phyloP scores from a whole-genome alignment of 2,113 vertebrate species.

The Mus pahari region DNA sequence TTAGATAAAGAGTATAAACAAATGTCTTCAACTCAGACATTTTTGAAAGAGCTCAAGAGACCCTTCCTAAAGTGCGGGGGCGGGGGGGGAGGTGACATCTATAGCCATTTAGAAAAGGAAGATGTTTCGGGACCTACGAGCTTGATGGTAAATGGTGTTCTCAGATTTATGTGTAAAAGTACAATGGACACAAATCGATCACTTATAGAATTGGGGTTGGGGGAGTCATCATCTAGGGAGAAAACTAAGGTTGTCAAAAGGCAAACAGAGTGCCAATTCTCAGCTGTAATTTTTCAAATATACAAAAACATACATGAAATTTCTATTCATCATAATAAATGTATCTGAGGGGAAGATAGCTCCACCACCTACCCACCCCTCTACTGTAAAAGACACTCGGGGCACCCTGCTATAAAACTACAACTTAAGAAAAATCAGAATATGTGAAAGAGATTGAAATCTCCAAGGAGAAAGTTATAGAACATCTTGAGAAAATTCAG shows the following conservation, averaged over 20 bases:
- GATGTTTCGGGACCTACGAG: conserved; percentile 76
- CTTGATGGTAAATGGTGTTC: conserved; percentile 72
- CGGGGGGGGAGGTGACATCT: conserved; percentile 79
- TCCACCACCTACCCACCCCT: not conserved
- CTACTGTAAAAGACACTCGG: conserved; percentile 40
- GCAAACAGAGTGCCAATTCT: not conserved
- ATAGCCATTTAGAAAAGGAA: conserved; percentile 70
- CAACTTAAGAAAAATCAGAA: conserved; percentile 61
- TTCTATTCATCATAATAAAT: conserved; percentile 32
- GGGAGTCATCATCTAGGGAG: not conserved
- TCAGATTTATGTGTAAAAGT: conserved; percentile 41
- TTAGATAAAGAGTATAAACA: conserved; percentile 88
- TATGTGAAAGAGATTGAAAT: conserved; percentile 71
- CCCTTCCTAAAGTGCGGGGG: conserved; percentile 82
- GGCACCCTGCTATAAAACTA: conserved; percentile 44
- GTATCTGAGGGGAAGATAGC: not conserved
- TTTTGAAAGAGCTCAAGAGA: conserved; percentile 86
- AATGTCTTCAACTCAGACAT: conserved; percentile 87
- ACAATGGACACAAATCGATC: not conserved
- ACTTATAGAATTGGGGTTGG: conserved; percentile 8
- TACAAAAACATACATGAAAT: conserved; percentile 46
- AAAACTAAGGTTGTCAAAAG: not conserved
- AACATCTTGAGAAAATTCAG: conserved; percentile 75
- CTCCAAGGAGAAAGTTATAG: conserved; percentile 77
- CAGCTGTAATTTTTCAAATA: conserved; percentile 18